Evolutionary conservation across 2,888 invertebrate genomes (phyloP), one percentile per base, ranked within the genome.

Genomic region (Drosophila lutescens): DNA sequence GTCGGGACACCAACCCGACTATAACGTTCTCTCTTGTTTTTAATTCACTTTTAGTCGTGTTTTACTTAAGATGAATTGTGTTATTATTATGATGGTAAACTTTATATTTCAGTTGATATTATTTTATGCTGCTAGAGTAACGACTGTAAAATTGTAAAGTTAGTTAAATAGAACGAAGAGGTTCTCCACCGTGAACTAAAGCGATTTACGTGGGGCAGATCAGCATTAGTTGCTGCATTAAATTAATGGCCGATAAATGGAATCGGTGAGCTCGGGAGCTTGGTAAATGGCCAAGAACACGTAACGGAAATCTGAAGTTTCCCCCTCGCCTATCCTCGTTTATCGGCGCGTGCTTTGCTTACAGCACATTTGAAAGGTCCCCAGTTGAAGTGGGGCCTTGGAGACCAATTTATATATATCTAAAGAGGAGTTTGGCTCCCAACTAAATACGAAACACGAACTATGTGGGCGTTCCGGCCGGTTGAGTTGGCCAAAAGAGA

Each of bases 401-500:
- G 74, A 73, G 54, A 70, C 74, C 74, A 43, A 73, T 66, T 53
- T 61, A 40, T 49, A 56, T 50, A 41, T 40, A 51, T 40, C 13
- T 47, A 15, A 4, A 17, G 26, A 43, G 66, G 34, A 41, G 62
- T 26, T 65, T 65, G 43, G 50, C 20, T 20, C 53, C 47, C 41
- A 32, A 40, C 65, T 51, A 26, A 68, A 66, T 46, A 72, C 65
- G 62, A 41, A 53, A 50, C 40, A 55, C 46, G 53, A 47, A 71
- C 72, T 77, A 57, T 61, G 74, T 60, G 81, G 78, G 65, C 58
- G 81, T 72, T 81, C 62, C 83, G 78, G 75, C 63, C 74, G 75
- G 71, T 56, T 78, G 78, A 55, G 55, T 59, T 68, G 60, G 38
- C 56, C 58, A 20, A 58, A 36, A 69, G 43, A n/a, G 38, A 13